phyloP scores from a whole-genome alignment of 2,797 vertebrate species.

The Brotula barbata region DNA sequence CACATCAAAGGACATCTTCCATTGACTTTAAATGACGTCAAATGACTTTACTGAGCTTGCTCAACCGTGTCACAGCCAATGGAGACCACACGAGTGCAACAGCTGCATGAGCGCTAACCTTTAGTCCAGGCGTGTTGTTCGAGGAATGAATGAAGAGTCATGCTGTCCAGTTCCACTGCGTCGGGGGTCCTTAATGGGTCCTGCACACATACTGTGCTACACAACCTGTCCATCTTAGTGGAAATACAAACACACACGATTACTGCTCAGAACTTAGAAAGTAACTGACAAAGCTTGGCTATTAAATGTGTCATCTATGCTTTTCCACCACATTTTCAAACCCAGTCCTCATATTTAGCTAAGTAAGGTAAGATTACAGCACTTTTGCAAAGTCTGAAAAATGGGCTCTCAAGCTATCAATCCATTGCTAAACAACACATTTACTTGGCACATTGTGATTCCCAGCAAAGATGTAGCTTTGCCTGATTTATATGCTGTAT shows the following conservation, averaged over 20 bases:
- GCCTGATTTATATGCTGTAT: not conserved
- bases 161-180: conserved; percentile 69
- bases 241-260: conserved; percentile 1
- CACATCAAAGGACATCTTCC: too few species aligned
- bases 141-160: conserved; percentile 74
- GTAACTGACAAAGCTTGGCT: too few species aligned
- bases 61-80: too few species aligned
- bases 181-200: conserved; percentile 70
- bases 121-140: conserved; percentile 73
- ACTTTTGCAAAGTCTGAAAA: conserved; percentile 17
- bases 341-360: conserved; percentile 24
- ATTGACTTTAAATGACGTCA: too few species aligned
- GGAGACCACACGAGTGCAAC: not conserved
- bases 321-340: conserved; percentile 6
- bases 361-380: not conserved
- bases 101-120: conserved; percentile 48
- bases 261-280: too few species aligned
- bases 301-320: too few species aligned
- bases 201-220: conserved; percentile 65
- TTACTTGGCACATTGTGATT: conserved; percentile 5
- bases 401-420: conserved; percentile 2
- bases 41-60: too few species aligned
- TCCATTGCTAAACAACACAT: conserved; percentile 14
- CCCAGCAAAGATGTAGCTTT: not conserved
- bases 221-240: conserved; percentile 69